phyloP scores from a whole-genome alignment of 2,113 vertebrate genomes.

The Anhinga rufa region DNA sequence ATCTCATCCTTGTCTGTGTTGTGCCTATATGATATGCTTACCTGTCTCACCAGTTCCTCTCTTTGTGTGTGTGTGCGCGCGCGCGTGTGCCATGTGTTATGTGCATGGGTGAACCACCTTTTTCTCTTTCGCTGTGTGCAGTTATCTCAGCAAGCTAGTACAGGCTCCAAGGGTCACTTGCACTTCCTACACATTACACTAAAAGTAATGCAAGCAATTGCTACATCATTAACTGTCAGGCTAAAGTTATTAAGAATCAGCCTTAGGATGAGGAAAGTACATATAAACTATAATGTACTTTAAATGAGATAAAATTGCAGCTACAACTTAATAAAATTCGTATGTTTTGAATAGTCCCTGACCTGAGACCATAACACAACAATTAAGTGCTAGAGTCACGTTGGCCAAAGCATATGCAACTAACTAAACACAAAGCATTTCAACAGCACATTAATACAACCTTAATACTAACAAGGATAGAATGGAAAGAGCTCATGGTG shows the following conservation, averaged over 20 bases:
- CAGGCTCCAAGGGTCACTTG: background rate
- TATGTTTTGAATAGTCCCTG: background rate
- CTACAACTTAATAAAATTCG: background rate
- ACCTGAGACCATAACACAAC: background rate
- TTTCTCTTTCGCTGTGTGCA: background rate
- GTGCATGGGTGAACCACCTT: background rate
- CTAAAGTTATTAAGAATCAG: slow-evolving; percentile 8
- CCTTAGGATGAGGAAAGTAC: slow-evolving; percentile 4
- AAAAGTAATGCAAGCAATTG: background rate
- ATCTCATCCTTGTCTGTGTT: background rate
- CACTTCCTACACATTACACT: background rate
- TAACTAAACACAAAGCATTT: background rate
- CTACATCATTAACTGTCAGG: background rate
- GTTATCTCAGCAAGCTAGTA: background rate
- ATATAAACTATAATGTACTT: background rate
- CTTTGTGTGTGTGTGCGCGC: background rate
- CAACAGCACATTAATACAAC: background rate
- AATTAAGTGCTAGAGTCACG: background rate
- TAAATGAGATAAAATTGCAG: slow-evolving; percentile 2
- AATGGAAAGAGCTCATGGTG: background rate
- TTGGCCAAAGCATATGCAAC: background rate
- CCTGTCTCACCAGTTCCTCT: background rate
- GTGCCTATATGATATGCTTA: background rate
- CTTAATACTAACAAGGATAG: background rate
- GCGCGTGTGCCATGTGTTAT: background rate